Evolutionary conservation across 2,888 invertebrate species (phyloP).

Genomic region (Caenorhabditis sp.): DNA sequence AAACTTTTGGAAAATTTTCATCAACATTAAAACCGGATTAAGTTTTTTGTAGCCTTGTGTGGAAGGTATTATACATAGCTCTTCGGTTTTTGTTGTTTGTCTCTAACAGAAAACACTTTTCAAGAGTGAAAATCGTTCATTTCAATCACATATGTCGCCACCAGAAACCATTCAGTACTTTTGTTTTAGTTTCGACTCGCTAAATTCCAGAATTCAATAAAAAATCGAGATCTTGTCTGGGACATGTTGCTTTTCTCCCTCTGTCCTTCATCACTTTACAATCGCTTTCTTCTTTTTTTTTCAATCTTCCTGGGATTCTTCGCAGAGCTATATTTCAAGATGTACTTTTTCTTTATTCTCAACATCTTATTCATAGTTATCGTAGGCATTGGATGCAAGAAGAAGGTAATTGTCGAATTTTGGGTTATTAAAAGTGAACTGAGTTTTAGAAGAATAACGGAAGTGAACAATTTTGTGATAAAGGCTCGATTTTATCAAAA

Average conservation of each 20-base stretch:
- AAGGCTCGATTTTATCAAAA: neutral
- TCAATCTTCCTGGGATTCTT: neutral
- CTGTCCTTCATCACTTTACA: neutral
- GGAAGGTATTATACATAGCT: no score
- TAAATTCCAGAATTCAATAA: neutral
- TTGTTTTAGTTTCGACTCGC: neutral
- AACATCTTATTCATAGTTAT: neutral
- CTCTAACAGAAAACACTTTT: no score
- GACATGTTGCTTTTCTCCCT: neutral
- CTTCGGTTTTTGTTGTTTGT: no score
- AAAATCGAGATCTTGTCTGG: neutral
- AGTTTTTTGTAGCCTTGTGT: no score
- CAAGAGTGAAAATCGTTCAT: no score
- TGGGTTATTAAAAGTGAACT: neutral
- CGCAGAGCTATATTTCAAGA: neutral
- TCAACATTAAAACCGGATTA: no score
- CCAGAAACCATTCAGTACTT: neutral
- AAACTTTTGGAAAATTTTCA: no score
- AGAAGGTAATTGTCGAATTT: neutral
- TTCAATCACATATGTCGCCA: neutral
- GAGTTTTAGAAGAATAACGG: neutral
- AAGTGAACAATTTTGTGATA: slow-evolving; percentile 12
- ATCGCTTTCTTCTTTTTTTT: neutral
- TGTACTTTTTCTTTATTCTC: slow-evolving; percentile 9
- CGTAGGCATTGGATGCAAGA: slow-evolving; percentile 14